Base-by-base conservation (phyloP, 2,888 invertebrate genomes). In the Tribolium freemani region DNA sequence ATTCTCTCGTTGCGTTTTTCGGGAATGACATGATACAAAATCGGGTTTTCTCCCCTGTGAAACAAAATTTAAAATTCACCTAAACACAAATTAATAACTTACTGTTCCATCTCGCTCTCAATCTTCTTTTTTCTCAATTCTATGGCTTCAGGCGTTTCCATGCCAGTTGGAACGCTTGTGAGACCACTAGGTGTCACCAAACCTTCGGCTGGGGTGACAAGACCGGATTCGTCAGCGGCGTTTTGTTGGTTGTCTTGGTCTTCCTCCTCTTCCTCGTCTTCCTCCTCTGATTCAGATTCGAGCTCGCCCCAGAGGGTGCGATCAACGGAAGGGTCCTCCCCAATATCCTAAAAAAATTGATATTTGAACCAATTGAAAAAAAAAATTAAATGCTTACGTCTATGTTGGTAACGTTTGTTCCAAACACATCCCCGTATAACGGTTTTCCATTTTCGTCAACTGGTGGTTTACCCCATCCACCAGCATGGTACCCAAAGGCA, bases 391-490 rank as follows among this genome's bases (percentile, higher is more conserved):
- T 50, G 87, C 89, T 90, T 80, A 93, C 93, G 85, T 94, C 94
- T 45, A 91, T 90, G 1, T 93, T 93, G 30, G 89, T 90, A 51
- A 90, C 89, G 74, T 92, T 92, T 9, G 96, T 93, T 3, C 99
- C 99, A 84, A 99, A 99, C 1, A 99, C 99, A 87, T 99, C 99
- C 1, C 99, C 99, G 85, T 99, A 99, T 0, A 99, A 88, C 0
- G 99, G 99, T 85, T 97, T 95, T 44, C 99, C 99, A 74, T 93
- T 94, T 87, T 99, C 99, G 87, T 99, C 99, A 0, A 99, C 99
- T 0, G 99, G 99, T 8, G 99, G 99, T 86, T 99, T 99, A 72
- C 99, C 99, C 99, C 99, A 99, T 21, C 99, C 99, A 45, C 98
- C 99, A 0, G 99, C 98, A 88, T 99, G 99, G 87, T 99, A 99